A percentile compares a stretch with the other conserved stretches of the same genome.
Evolutionary conservation across 2,113 vertebrate genomes (phyloP).

Genomic region (Sceloporus tristichus): DNA sequence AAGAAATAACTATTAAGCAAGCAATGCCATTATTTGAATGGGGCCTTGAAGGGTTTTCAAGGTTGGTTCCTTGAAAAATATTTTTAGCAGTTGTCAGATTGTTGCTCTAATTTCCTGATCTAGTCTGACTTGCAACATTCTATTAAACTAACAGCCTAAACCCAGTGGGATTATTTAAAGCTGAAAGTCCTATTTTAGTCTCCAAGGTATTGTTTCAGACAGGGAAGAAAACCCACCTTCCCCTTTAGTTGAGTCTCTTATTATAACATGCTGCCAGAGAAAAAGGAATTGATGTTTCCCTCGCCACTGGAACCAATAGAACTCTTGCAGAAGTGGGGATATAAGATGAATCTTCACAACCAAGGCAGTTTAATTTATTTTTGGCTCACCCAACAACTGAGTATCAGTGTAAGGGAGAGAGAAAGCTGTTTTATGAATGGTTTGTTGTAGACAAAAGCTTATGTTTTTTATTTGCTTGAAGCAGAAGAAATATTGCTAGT

Average conservation of each 20-base stretch:
- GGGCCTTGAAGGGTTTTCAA: background rate
- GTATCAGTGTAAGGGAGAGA: too few relatives aligned
- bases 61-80: slow-evolving; percentile 30
- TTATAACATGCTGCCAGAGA: slow-evolving; percentile 61
- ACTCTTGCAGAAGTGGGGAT: slow-evolving; percentile 55
- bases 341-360: slow-evolving; percentile 58
- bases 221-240: slow-evolving; percentile 40
- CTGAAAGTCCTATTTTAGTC: slow-evolving; percentile 51
- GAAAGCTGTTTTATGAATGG: background rate
- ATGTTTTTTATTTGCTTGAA: background rate
- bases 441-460: background rate
- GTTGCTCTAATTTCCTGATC: slow-evolving; percentile 57
- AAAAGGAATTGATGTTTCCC: slow-evolving; percentile 45
- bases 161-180: slow-evolving; percentile 37
- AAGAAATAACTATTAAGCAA: background rate
- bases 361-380: slow-evolving; percentile 43
- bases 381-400: slow-evolving; percentile 10
- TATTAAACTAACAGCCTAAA: slow-evolving; percentile 56
- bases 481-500: background rate
- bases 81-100: slow-evolving; percentile 52
- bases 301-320: slow-evolving; percentile 51
- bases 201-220: slow-evolving; percentile 57
- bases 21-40: background rate
- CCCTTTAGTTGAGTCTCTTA: slow-evolving; percentile 51
- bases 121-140: slow-evolving; percentile 32